Percentiles rank a stretch among this genome's conserved stretches.
phyloP scores from a whole-genome alignment of 1,140 invertebrate genomes.

The Nylanderia fulva region DNA sequence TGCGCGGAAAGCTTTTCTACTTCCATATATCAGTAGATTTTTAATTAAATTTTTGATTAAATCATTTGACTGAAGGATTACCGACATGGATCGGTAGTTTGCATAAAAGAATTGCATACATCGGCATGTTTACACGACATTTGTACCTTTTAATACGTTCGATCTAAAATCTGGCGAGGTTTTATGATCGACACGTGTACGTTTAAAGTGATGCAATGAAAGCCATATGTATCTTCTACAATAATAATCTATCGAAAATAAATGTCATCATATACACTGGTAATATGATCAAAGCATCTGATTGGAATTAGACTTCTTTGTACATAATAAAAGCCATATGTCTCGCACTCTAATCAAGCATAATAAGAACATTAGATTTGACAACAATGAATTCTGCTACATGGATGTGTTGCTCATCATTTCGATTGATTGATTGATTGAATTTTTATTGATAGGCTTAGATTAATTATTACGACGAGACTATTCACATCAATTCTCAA shows the following conservation, averaged over 20 bases:
- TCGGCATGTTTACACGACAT: no score
- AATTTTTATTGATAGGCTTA: not conserved
- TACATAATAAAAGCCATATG: not conserved
- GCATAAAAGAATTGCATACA: not conserved
- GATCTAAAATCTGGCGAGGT: not conserved
- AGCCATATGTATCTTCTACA: not conserved
- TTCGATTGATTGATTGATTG: conserved; percentile 13
- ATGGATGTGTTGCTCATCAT: not conserved
- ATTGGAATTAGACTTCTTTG: not conserved
- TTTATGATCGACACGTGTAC: not conserved
- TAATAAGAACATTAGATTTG: not conserved
- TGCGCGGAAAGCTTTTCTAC: not conserved
- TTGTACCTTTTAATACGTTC: no score
- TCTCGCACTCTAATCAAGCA: not conserved
- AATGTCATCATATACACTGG: no score
- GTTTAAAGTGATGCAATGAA: not conserved
- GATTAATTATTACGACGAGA: not conserved
- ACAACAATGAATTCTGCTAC: not conserved
- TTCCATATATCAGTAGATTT: conserved; percentile 1
- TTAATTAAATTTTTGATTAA: conserved; percentile 46
- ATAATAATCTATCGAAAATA: not conserved
- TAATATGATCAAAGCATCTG: not conserved
- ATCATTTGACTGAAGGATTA: conserved; percentile 8
- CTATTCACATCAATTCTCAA: not conserved
- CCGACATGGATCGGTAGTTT: not conserved